Conservation (phyloP, 1,140 invertebrate genomes). For the Chionoecetes opilio region DNA sequence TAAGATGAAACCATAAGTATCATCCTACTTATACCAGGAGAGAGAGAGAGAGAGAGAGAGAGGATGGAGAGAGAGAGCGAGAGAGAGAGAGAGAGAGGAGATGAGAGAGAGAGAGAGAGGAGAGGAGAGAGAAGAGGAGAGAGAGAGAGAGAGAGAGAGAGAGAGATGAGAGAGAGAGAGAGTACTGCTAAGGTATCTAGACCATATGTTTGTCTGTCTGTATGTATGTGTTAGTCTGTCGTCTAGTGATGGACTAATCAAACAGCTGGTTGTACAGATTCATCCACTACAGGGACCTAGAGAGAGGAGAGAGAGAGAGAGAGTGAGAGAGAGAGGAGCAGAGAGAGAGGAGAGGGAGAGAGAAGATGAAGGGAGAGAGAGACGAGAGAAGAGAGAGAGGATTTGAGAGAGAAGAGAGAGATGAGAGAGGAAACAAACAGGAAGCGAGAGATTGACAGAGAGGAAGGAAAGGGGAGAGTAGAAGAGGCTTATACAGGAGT, state of each 20-base stretch:
- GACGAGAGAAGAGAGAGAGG: background rate
- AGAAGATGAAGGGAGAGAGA: background rate
- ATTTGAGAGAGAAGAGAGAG: background rate
- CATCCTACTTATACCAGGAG: background rate
- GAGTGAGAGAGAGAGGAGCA: background rate
- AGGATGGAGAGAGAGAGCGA: background rate
- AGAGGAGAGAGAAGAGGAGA: slow-evolving; percentile 34
- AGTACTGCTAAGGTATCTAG: background rate
- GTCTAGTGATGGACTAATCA: background rate
- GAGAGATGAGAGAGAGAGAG: background rate
- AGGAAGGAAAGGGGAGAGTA: background rate
- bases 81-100: slow-evolving; percentile 10
- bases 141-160: slow-evolving; percentile 46
- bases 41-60: background rate
- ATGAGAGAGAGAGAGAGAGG: slow-evolving; percentile 37
- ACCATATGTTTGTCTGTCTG: background rate
- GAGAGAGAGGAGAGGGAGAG: background rate
- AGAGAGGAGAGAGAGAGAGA: background rate
- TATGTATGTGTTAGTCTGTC: background rate
- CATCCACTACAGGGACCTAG: no score
- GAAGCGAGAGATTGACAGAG: background rate
- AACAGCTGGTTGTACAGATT: background rate
- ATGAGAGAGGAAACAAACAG: slow-evolving; percentile 17
- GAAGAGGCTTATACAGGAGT: no score
- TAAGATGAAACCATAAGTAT: no score